Evolutionary conservation across 2,888 invertebrate species (phyloP).

Genomic region (Falcaria lacertinaria): DNA sequence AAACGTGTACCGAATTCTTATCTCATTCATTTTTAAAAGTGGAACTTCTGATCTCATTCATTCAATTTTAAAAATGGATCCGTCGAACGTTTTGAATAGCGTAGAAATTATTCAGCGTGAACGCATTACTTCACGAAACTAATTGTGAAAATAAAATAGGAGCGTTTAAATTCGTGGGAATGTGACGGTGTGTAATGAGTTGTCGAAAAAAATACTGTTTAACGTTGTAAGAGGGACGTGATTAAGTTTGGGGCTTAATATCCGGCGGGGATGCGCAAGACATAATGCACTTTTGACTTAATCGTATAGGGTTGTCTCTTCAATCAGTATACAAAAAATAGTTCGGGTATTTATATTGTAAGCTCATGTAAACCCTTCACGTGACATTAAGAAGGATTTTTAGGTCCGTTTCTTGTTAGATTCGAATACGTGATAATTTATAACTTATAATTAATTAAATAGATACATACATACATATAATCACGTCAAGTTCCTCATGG

Average conservation of each 20-base stretch:
- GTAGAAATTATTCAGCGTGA: constrained; percentile 74
- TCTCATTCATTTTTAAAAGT: constrained; percentile 25
- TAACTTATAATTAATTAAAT: too few relatives aligned
- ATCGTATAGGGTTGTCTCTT: constrained; percentile 36
- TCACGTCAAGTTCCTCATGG: too few relatives aligned
- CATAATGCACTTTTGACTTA: constrained; percentile 56
- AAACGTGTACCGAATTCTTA: constrained; percentile 23
- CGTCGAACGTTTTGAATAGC: constrained; percentile 33
- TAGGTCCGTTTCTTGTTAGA: too few relatives aligned
- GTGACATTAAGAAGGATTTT: too few relatives aligned
- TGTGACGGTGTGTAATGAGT: constrained; percentile 64
- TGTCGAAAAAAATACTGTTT: constrained; percentile 58
- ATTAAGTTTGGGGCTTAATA: constrained; percentile 72
- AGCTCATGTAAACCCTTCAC: too few relatives aligned
- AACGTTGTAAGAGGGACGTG: constrained; percentile 63
- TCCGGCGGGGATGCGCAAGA: constrained; percentile 69
- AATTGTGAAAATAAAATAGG: constrained; percentile 62
- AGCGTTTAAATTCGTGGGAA: constrained; percentile 67
- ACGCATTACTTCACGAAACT: constrained; percentile 67
- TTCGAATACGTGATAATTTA: too few relatives aligned
- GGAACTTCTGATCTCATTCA: too few relatives aligned
- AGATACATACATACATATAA: too few relatives aligned
- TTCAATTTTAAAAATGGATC: constrained; percentile 50
- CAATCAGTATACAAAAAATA: neutral
- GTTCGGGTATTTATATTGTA: too few relatives aligned